Percentiles rank a stretch among this genome's conserved stretches.
phyloP scores from a whole-genome alignment of 2,888 invertebrate genomes.

The Heliconius cydno region DNA sequence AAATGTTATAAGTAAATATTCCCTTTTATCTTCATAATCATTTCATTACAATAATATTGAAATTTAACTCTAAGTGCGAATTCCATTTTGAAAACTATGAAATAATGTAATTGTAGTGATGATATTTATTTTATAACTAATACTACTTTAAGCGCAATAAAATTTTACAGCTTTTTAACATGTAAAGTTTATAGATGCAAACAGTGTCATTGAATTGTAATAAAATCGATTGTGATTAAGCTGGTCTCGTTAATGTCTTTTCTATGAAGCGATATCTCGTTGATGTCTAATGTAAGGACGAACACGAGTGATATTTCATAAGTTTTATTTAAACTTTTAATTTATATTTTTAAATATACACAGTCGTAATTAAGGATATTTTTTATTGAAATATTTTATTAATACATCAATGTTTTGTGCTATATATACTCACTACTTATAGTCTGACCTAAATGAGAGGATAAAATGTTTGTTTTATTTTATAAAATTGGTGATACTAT shows the following conservation, averaged over 20 bases:
- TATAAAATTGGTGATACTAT: background rate
- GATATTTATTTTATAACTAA: constrained; percentile 5
- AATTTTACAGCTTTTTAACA: background rate
- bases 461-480: background rate
- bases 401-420: too few relatives aligned
- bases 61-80: background rate
- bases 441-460: background rate
- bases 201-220: constrained; percentile 7
- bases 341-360: background rate
- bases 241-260: constrained; percentile 20
- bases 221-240: background rate
- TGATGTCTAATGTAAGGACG: constrained; percentile 24
- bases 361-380: background rate
- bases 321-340: background rate
- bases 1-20: background rate
- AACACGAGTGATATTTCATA: background rate
- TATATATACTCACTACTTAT: background rate
- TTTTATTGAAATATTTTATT: too few relatives aligned
- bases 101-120: background rate
- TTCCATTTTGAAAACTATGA: background rate
- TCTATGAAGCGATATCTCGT: constrained; percentile 17
- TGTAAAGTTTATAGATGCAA: background rate
- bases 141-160: background rate
- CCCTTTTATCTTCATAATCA: background rate
- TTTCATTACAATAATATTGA: background rate